Base-by-base conservation (phyloP, 2,888 invertebrate species). In the Caradrina clavipalpis region DNA sequence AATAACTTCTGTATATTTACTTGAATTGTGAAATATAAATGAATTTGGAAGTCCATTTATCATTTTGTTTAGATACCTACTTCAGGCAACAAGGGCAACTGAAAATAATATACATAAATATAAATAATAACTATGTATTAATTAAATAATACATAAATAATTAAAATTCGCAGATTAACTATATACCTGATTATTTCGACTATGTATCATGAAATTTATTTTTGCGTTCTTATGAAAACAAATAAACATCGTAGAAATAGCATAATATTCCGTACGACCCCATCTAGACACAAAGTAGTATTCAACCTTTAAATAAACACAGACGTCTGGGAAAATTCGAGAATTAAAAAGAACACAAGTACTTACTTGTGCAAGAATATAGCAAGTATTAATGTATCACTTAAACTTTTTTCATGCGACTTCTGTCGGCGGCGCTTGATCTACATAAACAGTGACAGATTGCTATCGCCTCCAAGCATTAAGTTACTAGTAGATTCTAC, bases 381-480 rank as follows among this genome's bases (percentile, higher is more conserved):
- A 65, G 58, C 55, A 53, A 62, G 65, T 80, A 78, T 78, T 63
- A 78, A 80, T 76, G 80, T 80, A 66, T 80, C 80, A 80, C 76
- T 78, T 78, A 66, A 80, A 80, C 47, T 61, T 78, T 78, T 76
- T 78, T 60, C 59, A 57, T 74, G 61, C 56, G 51, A 69, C 65
- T 59, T 65, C 57, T 59, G 81, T 80, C 81, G 81, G 81, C 78
- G 56, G 56, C 68, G 56, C 80, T 81, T 81, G 81, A 81, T 81
- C 78, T 69, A 70, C 57, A 64, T 70, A 51, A 80, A 83, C 74
- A 76, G 72, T 70, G 81, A 83, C 81, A 73, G 81, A 81, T 80
- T 74, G 57, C 81, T 83, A 81, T 81, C 83, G 55, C 69, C 59
- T n/a, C 49, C 60, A 69, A 74, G 72, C 74, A 83, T 83, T 80